Base-by-base conservation (phyloP, 2,888 invertebrate genomes). In the Poecilobothrus nobilitatus region DNA sequence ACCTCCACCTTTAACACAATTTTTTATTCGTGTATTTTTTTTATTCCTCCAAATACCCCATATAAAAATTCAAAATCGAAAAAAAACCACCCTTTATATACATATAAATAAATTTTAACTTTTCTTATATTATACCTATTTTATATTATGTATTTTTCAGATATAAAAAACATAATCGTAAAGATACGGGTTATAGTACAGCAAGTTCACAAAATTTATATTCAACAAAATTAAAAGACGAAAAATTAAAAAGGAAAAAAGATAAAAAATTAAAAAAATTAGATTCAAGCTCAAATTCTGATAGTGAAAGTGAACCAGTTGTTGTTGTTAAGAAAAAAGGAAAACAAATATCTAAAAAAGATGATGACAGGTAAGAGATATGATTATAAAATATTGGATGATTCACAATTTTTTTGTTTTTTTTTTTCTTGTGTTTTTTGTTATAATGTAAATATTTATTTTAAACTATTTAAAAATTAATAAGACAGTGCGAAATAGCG, bases 121-220 rank as follows among this genome's bases (percentile, higher is more conserved):
- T n/a, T 44, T 44, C 3, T 44, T 15, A 2, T 9, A 22, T 1
- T 1, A 15, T 63, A 9, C 18, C 0, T 27, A 6, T 7, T n/a
- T 27, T 6, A 33, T 63, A 67, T 33, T 34, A n/a, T n/a, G n/a
- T n/a, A n/a, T 62, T 9, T 41, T 63, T 9, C 63, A 72, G 72
- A 44, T 69, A 70, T 67, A 77, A 79, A 68, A 79, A 78, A 68
- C 76, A 78, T 4, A 80, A 78, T 44, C 78, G 80, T 12, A 89
- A 88, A 78, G 89, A 89, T 74, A 88, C 88, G 0, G 89, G 88
- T 15, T 89, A 89, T 74, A 89, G 88, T 1, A 89, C 89, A 1
- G 88, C 86, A 67, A 88, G 87, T 77, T 88, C 88, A 0, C 85
- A 86, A 73, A 84, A 84, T 71, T 83, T 86, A 1, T 81, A 80